Percentiles rank a stretch among this genome's conserved stretches.
Conservation (phyloP, 2,113 vertebrate species). For the Zingel zingel region DNA sequence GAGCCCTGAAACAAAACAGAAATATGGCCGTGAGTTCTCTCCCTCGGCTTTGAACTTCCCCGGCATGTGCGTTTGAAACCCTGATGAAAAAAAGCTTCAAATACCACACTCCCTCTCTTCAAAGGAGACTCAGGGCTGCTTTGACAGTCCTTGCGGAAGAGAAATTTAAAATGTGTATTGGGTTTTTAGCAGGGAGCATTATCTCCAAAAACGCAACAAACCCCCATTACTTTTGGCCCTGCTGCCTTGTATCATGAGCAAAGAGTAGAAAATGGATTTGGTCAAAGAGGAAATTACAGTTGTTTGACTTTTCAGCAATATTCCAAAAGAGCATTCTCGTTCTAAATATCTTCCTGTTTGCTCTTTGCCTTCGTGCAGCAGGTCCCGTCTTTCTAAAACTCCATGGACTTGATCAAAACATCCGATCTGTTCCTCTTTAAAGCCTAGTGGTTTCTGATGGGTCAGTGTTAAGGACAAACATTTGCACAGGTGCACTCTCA, state of each 20-base stretch:
- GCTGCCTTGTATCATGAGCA: conserved; percentile 57
- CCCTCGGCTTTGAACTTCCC: conserved; percentile 82
- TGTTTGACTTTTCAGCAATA: conserved; percentile 53
- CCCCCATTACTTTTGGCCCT: conserved; percentile 66
- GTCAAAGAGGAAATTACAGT: conserved; percentile 72
- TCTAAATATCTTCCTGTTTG: conserved; percentile 23
- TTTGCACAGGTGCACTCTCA: conserved; percentile 19
- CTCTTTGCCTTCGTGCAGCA: conserved; percentile 1
- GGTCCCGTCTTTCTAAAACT: background rate
- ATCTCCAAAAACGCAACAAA: conserved; percentile 78
- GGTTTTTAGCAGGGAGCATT: conserved; percentile 75
- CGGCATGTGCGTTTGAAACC: conserved; percentile 81
- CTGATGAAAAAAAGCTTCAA: conserved; percentile 84
- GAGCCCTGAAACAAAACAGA: conserved; percentile 75
- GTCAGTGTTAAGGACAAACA: conserved; percentile 27
- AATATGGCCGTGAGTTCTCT: conserved; percentile 78
- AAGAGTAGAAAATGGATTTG: conserved; percentile 67
- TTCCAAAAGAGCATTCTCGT: conserved; percentile 48
- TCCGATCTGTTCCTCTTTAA: background rate
- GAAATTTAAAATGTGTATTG: conserved; percentile 75
- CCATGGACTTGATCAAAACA: background rate
- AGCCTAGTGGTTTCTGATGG: conserved; percentile 2
- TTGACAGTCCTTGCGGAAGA: conserved; percentile 70
- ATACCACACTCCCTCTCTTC: conserved; percentile 79
- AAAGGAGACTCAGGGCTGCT: conserved; percentile 80